Percentiles rank a stretch among this genome's conserved stretches.
phyloP scores from a whole-genome alignment of 2,888 invertebrate genomes.

The Celastrina argiolus region DNA sequence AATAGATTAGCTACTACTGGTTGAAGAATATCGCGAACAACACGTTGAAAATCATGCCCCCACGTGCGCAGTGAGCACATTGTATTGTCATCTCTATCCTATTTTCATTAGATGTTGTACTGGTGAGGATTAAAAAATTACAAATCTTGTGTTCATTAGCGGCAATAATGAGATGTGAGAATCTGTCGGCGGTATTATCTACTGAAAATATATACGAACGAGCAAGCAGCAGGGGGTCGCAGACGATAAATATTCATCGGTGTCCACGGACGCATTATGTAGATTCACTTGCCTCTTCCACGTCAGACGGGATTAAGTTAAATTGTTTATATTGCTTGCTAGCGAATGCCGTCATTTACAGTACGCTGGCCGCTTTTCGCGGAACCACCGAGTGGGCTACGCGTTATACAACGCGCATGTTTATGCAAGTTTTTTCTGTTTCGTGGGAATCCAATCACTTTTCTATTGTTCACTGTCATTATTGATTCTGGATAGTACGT shows the following conservation, averaged over 20 bases:
- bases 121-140: neutral
- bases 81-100: too few species aligned
- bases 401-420: neutral
- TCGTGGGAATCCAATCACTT: neutral
- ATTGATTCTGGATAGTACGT: neutral
- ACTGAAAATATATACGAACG: neutral
- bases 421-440: neutral
- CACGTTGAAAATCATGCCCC: too few species aligned
- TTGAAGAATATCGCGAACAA: neutral
- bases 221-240: constrained; percentile 15
- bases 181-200: neutral
- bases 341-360: neutral
- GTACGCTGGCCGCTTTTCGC: neutral
- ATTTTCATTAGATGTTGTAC: neutral
- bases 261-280: constrained; percentile 17
- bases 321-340: constrained; percentile 19
- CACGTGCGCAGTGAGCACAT: too few species aligned
- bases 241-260: constrained; percentile 23
- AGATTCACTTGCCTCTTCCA: constrained; percentile 8
- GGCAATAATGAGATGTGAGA: constrained; percentile 16
- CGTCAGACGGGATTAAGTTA: constrained; percentile 14
- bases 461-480: neutral
- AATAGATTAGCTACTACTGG: constrained; percentile 2
- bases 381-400: constrained; percentile 10
- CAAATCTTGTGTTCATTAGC: constrained; percentile 13